Conservation (phyloP, 2,113 vertebrate genomes). For the Etia nguti region DNA sequence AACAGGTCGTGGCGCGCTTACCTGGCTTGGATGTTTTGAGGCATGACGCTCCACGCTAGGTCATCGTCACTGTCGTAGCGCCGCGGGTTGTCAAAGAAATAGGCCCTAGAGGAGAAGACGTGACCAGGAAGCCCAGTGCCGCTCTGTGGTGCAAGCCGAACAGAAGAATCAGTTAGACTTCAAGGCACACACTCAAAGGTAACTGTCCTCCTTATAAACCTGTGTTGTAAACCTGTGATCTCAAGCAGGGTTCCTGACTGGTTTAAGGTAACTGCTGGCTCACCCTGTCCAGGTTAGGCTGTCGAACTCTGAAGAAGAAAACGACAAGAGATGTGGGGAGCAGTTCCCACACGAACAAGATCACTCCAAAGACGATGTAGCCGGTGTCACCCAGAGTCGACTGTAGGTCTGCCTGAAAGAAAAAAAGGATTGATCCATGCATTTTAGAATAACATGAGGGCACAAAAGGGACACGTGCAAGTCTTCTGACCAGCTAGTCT, state of each 20-base stretch:
- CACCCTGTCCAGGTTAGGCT: constrained; percentile 83
- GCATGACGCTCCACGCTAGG: constrained; percentile 88
- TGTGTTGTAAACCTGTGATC: background rate
- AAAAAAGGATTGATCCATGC: background rate
- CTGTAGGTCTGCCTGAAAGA: constrained; percentile 86
- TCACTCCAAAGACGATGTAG: constrained; percentile 90
- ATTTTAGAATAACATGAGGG: background rate
- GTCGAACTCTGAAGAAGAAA: constrained; percentile 93
- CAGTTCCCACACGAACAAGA: constrained; percentile 95
- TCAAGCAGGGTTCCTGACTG: background rate
- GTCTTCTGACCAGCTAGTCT: background rate
- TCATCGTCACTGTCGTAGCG: constrained; percentile 96
- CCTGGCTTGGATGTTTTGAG: constrained; percentile 87
- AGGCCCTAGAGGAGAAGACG: constrained; percentile 85
- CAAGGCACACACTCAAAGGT: background rate
- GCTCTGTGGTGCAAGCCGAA: constrained; percentile 63
- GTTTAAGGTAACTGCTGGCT: constrained; percentile 6
- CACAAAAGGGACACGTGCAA: background rate
- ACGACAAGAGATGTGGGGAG: constrained; percentile 93
- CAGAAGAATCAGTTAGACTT: background rate
- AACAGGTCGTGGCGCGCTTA: constrained; percentile 20
- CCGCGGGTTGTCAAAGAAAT: constrained; percentile 96
- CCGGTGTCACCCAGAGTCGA: constrained; percentile 87
- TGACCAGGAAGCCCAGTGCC: constrained; percentile 82
- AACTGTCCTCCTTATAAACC: background rate